These are phyloP conservation scores for Musca domestica DNA, from an alignment of 1,140 invertebrate genomes.

Conservation along the genomic window DNA sequence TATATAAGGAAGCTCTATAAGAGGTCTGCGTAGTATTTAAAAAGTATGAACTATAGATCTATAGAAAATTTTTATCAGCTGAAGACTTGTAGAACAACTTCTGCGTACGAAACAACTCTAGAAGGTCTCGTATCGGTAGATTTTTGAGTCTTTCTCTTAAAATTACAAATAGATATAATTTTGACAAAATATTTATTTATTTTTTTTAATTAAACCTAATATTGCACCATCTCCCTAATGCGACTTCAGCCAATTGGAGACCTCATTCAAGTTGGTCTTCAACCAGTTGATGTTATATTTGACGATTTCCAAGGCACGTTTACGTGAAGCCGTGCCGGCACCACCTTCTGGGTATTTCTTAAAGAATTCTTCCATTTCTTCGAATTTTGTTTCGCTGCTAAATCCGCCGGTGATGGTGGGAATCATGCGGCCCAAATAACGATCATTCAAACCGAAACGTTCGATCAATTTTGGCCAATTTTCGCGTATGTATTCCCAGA, in stretches of 20 bases:
- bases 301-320: constrained; percentile 74
- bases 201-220: no score
- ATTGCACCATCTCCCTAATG: no score
- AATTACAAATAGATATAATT: no score
- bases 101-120: no score
- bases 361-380: constrained; percentile 80
- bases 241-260: constrained; percentile 59
- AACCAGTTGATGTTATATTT: constrained; percentile 82
- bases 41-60: no score
- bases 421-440: constrained; percentile 73
- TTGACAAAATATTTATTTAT: no score
- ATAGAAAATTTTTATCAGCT: no score
- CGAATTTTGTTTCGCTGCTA: constrained; percentile 64
- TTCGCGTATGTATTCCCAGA: constrained; percentile 79
- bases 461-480: constrained; percentile 71
- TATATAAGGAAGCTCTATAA: no score
- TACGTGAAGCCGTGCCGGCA: constrained; percentile 69
- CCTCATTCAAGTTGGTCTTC: constrained; percentile 54
- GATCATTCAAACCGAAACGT: constrained; percentile 77
- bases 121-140: no score
- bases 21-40: no score
- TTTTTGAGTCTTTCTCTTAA: no score
- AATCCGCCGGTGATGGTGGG: constrained; percentile 67
- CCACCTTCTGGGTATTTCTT: constrained; percentile 80
- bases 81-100: no score